Base-by-base conservation (phyloP, 2,888 invertebrate species). In the Hydriomena furcata region DNA sequence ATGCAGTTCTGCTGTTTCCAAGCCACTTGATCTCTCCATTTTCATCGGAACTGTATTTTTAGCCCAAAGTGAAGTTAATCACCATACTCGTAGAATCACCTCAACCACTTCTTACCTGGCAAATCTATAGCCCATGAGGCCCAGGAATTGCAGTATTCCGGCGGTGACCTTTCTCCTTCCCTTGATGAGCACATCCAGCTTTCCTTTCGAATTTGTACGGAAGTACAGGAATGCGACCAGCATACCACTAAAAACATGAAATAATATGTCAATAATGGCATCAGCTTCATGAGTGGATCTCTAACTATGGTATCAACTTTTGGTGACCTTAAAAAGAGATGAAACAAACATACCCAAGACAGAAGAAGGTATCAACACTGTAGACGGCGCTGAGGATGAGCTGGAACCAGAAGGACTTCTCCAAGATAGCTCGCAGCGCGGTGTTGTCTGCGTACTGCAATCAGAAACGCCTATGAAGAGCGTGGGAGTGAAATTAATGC, bases 201-300 rank as follows among this genome's bases (percentile, higher is more conserved):
- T 94, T 41, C 94, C 94, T 72, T 94, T 94, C 7, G 94, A 93
- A 71, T 93, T 94, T 0, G 95, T 94, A 23, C 96, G 93, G 86
- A 96, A 96, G 82, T 96, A 97, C 37, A 97, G 91, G 79, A 95
- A 97, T n/a, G 96, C 93, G 4, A 96, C 96, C 64, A 97, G 86
- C 70, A 96, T 92, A 5, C 96, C 96, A 58, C 96, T 96, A 76
- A 63, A 42, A 25, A 25, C 6, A 35, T n/a, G n/a, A n/a, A n/a
- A n/a, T n/a, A n/a, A n/a, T n/a, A n/a, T n/a, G n/a, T n/a, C n/a
- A n/a, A n/a, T n/a, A n/a, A n/a, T n/a, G n/a, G n/a, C n/a, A n/a
- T n/a, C n/a, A n/a, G n/a, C n/a, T n/a, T n/a, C n/a, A n/a, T n/a
- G n/a, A n/a, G n/a, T n/a, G n/a, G n/a, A n/a, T n/a, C n/a, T n/a